Percentiles rank a stretch among this genome's conserved stretches.
phyloP scores from a whole-genome alignment of 1,140 invertebrate species.

The Drosophila parabipectinata region DNA sequence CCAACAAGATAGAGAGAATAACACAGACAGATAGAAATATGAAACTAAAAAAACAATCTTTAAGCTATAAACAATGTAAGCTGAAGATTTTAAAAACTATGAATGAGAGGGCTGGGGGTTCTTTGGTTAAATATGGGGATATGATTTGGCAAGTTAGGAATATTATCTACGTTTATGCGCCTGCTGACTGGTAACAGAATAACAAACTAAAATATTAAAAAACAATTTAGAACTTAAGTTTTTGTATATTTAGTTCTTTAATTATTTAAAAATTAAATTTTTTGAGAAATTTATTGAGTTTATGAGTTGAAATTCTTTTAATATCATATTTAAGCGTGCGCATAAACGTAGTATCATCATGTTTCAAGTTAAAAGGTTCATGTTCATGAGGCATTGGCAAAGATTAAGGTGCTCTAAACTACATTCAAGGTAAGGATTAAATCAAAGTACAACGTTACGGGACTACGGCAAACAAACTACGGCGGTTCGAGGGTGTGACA shows the following conservation, averaged over 20 bases:
- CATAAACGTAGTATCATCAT: slow-evolving; percentile 28
- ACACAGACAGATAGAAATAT: slow-evolving; percentile 42
- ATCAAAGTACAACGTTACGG: slow-evolving; percentile 20
- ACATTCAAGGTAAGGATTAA: slow-evolving; percentile 32
- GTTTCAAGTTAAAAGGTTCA: neutral
- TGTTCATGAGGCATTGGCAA: neutral
- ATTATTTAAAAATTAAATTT: no score
- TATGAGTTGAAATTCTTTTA: no score
- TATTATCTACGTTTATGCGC: slow-evolving; percentile 26
- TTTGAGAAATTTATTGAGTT: no score
- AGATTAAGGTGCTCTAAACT: slow-evolving; percentile 26
- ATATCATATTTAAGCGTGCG: slow-evolving; percentile 14
- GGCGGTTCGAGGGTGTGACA: slow-evolving; percentile 46
- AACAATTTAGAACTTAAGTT: no score
- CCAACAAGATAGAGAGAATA: slow-evolving; percentile 49
- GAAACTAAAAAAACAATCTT: slow-evolving; percentile 54
- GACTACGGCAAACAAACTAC: slow-evolving; percentile 45
- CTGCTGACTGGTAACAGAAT: no score
- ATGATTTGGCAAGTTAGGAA: slow-evolving; percentile 5
- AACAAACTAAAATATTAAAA: no score
- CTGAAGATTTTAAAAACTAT: slow-evolving; percentile 40
- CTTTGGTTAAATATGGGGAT: neutral
- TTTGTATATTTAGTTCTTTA: no score
- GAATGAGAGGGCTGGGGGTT: neutral
- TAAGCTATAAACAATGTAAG: slow-evolving; percentile 72